These are phyloP conservation scores for Babyrousa celebensis DNA, from an alignment of 2,797 vertebrate species.

Conservation along the genomic window DNA sequence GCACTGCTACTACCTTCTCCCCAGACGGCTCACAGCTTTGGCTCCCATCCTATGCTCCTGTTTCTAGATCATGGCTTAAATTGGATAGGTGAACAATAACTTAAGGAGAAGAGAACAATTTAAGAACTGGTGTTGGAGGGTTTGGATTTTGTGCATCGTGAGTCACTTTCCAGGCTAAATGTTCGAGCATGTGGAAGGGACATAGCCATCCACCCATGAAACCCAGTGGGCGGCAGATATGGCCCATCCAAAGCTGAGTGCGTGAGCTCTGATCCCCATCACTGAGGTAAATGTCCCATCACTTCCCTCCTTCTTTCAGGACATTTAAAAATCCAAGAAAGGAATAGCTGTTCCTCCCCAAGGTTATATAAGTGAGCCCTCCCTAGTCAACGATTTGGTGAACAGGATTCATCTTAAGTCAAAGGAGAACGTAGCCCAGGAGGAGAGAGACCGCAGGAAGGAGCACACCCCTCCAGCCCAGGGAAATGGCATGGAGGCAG, in stretches of 20 bases:
- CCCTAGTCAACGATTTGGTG: background rate
- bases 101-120: background rate
- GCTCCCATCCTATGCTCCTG: background rate
- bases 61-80: background rate
- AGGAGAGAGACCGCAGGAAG: background rate
- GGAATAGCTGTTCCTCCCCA: background rate
- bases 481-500: accelerated
- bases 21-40: background rate
- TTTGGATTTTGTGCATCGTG: background rate
- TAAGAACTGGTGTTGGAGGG: background rate
- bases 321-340: background rate
- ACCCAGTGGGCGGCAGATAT: background rate
- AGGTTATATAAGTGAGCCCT: background rate
- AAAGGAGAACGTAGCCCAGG: background rate
- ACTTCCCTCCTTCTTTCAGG: background rate
- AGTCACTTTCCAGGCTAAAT: background rate
- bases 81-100: background rate
- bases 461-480: background rate
- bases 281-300: background rate
- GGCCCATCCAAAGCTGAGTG: background rate
- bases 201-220: background rate
- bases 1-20: background rate
- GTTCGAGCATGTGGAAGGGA: background rate
- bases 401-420: background rate
- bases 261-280: background rate